Conservation (phyloP, 2,888 invertebrate genomes). For the Eupsilia transversa region DNA sequence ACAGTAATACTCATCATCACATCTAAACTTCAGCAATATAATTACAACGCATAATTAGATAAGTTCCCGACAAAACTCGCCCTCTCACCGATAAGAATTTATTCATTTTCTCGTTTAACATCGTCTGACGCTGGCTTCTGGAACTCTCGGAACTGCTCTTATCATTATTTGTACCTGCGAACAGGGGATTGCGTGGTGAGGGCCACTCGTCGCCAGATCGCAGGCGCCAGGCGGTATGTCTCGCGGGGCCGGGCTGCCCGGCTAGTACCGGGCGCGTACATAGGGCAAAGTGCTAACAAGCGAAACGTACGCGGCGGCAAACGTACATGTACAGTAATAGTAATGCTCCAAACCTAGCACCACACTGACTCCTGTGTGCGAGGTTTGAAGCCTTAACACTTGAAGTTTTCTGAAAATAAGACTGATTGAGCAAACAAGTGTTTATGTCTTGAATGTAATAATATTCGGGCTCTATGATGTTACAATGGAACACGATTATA, state of each 20-base stretch:
- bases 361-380: slow-evolving; percentile 62
- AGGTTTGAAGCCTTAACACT: slow-evolving; percentile 69
- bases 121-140: slow-evolving; percentile 95
- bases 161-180: slow-evolving; percentile 91
- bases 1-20: slow-evolving; percentile 82
- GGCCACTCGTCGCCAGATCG: slow-evolving; percentile 63
- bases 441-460: slow-evolving; percentile 62
- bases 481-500: slow-evolving; percentile 68
- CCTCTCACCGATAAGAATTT: slow-evolving; percentile 97
- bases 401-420: slow-evolving; percentile 75
- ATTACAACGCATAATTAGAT: slow-evolving; percentile 81
- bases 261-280: slow-evolving; percentile 81
- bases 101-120: slow-evolving; percentile 98
- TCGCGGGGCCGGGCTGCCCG: slow-evolving; percentile 44
- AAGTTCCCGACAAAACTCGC: slow-evolving; percentile 81
- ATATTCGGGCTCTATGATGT: slow-evolving; percentile 64
- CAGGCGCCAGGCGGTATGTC: slow-evolving; percentile 63
- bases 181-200: slow-evolving; percentile 87
- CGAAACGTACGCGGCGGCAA: slow-evolving; percentile 70
- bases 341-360: slow-evolving; percentile 70
- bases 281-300: slow-evolving; percentile 66
- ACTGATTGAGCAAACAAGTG: slow-evolving; percentile 68
- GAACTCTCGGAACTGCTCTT: slow-evolving; percentile 92
- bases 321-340: slow-evolving; percentile 52
- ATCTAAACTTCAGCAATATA: slow-evolving; percentile 85